Conservation (phyloP, 1,140 invertebrate genomes). For the Bombus terrestris region DNA sequence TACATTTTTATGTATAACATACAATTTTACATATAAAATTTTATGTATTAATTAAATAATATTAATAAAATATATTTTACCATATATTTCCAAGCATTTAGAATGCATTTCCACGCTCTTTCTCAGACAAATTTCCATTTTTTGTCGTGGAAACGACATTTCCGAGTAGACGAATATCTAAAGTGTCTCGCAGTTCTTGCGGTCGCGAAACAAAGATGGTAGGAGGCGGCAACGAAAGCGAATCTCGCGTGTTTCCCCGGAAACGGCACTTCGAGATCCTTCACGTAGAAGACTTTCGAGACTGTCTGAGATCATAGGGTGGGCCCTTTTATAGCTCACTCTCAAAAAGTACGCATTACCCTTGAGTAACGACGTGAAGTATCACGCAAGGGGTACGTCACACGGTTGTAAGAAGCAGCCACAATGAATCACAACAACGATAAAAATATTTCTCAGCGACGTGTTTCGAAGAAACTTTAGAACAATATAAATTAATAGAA, state of each 20-base stretch:
- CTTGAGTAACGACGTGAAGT: conserved; percentile 29
- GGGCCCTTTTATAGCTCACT: conserved; percentile 40
- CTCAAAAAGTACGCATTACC: conserved; percentile 48
- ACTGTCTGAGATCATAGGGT: conserved; percentile 49
- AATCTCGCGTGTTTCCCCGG: conserved; percentile 7
- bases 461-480: neutral
- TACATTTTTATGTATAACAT: too few species aligned
- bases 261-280: conserved; percentile 35
- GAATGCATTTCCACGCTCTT: neutral
- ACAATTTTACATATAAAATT: too few species aligned
- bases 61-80: too few species aligned
- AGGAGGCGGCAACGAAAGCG: neutral
- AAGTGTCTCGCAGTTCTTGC: neutral
- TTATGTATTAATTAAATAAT: too few species aligned
- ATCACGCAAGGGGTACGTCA: neutral
- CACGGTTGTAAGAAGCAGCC: neutral
- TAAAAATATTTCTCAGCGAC: conserved; percentile 20
- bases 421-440: neutral
- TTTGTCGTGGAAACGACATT: neutral
- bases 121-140: neutral
- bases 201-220: neutral
- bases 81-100: too few species aligned
- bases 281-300: conserved; percentile 53
- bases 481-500: too few species aligned
- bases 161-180: neutral